Base-by-base conservation (phyloP, 2,888 invertebrate species). In the Alentia gelatinosa region DNA sequence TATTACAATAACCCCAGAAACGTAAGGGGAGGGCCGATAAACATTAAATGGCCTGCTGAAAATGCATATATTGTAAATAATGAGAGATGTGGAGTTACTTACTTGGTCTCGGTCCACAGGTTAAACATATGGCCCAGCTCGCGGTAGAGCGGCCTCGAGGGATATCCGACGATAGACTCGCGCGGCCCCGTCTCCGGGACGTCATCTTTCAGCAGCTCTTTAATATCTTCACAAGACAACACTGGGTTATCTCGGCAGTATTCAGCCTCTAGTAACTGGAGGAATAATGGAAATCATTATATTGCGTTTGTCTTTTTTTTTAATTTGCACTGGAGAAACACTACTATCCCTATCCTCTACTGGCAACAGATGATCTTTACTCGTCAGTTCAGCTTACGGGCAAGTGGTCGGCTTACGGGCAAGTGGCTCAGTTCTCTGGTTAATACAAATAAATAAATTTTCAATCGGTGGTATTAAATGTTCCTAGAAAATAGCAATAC, bases 101-200 rank as follows among this genome's bases (percentile, higher is more conserved):
- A 95, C 95, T 91, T 93, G 30, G 93, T 93, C 19, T 94, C 92
- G 93, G 95, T 93, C 95, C 95, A 95, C 23, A 92, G 89, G 19
- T 93, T 92, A 37, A 95, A 91, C 94, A 94, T 95, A 33, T 91
- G 91, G 5, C 93, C 94, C 47, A 95, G 91, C 89, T 95, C 95
- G 35, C 92, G 93, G 91, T 94, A 95, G 5, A 95, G 91, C 0
- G 95, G 95, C 88, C 94, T 93, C 26, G 94, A 93, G 12, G 95
- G 95, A 89, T 95, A 95, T 23, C 95, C 95, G 90, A 95, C 79
- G 39, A 95, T 95, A 7, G 93, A 91, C 86, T 92, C 88, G 63
- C 95, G 92, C 47, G 93, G 92, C 23, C 84, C 75, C 15, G 92
- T 92, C 4, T 91, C 90, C 40, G 92, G 91, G 26, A 91, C 91